Evolutionary conservation across 2,797 vertebrate genomes (phyloP), one percentile per base, ranked within the genome.

Genomic region (Danio aesculapii): DNA sequence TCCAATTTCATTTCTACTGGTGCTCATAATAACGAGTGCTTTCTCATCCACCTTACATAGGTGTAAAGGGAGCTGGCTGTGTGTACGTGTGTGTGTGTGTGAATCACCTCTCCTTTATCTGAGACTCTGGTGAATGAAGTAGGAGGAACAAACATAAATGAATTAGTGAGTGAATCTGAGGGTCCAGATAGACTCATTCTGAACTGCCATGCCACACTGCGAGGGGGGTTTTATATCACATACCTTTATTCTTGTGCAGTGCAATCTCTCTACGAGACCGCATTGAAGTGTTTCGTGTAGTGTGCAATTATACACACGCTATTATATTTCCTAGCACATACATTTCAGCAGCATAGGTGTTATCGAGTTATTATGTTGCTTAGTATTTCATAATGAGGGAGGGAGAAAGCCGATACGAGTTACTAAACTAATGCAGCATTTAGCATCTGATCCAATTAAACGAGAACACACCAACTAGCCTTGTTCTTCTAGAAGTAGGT

Each of bases 1-100:
- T 64, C 16, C 59, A 71, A 71, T 81, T 84, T 83, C 12, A 55
- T 80, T 70, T 83, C 71, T 59, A 46, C 59, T 16, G 16, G 41
- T 62, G 14, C 19, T 43, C 67, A 72, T 43, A 57, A 76, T 71
- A 64, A 53, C 9, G 53, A 72, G 53, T 43, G 43, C 19, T 69
- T 79, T 72, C 52, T 80, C 78, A 50, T 21, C 17, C 64, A 21
- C 58, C 57, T 41, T 63, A 69, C 49, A 80, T 39, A 71, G 14
- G n/a, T 63, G 52, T 75, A 80, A 79, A 71, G 63, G 13, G 41
- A 58, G 52, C 13, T 50, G 47, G 69, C 17, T n/a, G 16, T 63
- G 58, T 72, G 77, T 59, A 7, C 43, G 69, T 55, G 8, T 53
- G 69, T 55, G 8, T 67, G 52, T 59, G 13, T 61, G 46, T 55